Evolutionary conservation across 2,797 vertebrate genomes (phyloP), one percentile per base, ranked within the genome.

Genomic region (Ctenochaetus hawaiiensis): DNA sequence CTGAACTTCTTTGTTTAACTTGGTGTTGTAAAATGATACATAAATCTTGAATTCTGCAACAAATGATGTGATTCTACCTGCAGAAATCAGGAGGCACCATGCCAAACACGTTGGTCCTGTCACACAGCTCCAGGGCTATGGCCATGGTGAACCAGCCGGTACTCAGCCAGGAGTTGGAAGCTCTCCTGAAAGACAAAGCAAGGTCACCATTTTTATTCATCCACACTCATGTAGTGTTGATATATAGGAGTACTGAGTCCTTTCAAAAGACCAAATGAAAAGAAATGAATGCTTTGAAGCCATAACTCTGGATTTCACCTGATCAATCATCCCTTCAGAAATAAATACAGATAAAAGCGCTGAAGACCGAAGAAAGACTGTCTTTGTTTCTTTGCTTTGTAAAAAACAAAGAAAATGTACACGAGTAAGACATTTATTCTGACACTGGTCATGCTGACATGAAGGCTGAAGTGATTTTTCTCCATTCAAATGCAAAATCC

Each of bases 91-190:
- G 97, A 37, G 97, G 95, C 87, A 98, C 97, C 97, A 99, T 98
- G 86, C 97, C 98, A 43, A 97, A 99, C 72, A 99, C 96, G 23
- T 97, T 89, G 89, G 97, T 96, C 87, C 94, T 94, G 93, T 97
- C 97, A 74, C 98, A 99, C 76, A 99, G 95, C 90, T 98, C 97
- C 87, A 97, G 90, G 0, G 97, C 96, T 7, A 97, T 96, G 14
- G 95, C 96, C 97, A 98, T 98, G 71, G 97, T 99, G 94, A 99
- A 99, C 98, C 97, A 99, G 89, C 98, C 98, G 0, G 98, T 99
- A 83, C 97, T 99, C 77, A 99, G 94, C 98, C 97, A 99, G 30
- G 97, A 97, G 94, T 99, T 97, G 82, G 98, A 98, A 68, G 94
- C 96, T 94, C 95, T 97, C 94, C 98, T 98, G 91, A 48, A 91